These are phyloP conservation scores for Melanargia galathea DNA, from an alignment of 2,888 invertebrate genomes.

Conservation along the genomic window DNA sequence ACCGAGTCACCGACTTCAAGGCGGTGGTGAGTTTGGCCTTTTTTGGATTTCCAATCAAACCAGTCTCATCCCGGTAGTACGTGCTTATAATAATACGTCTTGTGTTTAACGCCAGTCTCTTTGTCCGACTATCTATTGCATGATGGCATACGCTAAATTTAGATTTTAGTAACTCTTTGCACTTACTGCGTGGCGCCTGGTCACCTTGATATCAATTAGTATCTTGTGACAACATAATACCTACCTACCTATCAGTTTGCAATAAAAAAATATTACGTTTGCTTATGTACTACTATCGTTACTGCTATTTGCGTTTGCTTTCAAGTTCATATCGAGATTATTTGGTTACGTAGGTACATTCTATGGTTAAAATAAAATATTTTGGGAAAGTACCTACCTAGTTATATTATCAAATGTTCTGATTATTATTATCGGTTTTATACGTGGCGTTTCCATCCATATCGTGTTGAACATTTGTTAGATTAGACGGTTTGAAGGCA, in stretches of 20 bases:
- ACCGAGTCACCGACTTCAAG: conserved; percentile 74
- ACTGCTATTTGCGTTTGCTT: background rate
- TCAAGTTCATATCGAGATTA: background rate
- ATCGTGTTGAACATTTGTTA: conserved; percentile 3
- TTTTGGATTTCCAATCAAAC: conserved; percentile 29
- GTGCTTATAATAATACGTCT: background rate
- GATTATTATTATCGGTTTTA: conserved; percentile 13
- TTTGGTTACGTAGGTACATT: background rate
- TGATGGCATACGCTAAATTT: conserved; percentile 69
- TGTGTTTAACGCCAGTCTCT: conserved; percentile 42
- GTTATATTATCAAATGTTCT: conserved; percentile 7
- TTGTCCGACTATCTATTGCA: conserved; percentile 58
- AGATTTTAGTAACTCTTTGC: conserved; percentile 53
- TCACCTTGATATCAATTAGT: conserved; percentile 59
- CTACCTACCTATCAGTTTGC: background rate
- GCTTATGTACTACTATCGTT: background rate
- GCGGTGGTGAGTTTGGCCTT: conserved; percentile 70
- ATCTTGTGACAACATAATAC: conserved; percentile 4
- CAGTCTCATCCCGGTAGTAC: background rate
- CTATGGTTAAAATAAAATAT: background rate
- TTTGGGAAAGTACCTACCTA: background rate
- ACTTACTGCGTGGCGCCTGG: conserved; percentile 56
- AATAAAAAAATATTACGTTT: conserved; percentile 6
- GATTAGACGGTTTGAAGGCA: conserved; percentile 9
- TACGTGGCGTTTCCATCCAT: conserved; percentile 2